A percentile compares a stretch with the other conserved stretches of the same genome.
These are phyloP conservation scores for Nixonia krombeini DNA, from an alignment of 1,140 invertebrate species.

Conservation along the genomic window DNA sequence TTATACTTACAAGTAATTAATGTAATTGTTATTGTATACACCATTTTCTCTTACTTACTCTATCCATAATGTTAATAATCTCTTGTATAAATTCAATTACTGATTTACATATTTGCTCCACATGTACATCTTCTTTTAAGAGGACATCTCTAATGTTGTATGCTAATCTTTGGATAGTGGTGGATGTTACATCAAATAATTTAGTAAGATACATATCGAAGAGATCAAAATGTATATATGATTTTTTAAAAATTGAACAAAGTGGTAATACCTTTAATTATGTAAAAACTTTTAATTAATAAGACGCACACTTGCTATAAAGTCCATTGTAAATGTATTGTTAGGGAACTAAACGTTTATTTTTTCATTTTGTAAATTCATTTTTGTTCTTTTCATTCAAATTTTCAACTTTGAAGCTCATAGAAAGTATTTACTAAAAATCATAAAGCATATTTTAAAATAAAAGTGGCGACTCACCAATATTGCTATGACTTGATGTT, in stretches of 20 bases:
- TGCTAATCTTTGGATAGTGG: constrained; percentile 75
- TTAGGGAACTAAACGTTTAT: too few relatives aligned
- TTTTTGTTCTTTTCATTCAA: constrained; percentile 26
- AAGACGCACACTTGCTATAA: too few relatives aligned
- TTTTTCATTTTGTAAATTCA: constrained; percentile 43
- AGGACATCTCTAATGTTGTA: constrained; percentile 74
- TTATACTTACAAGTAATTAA: too few relatives aligned
- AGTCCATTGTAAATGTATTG: too few relatives aligned
- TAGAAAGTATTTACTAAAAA: not conserved
- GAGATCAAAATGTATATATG: constrained; percentile 66
- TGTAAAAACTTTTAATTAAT: constrained; percentile 54
- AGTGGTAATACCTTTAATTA: constrained; percentile 76
- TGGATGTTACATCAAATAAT: constrained; percentile 75
- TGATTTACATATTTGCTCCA: constrained; percentile 66
- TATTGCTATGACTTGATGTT: constrained; percentile 73
- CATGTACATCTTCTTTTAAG: constrained; percentile 55
- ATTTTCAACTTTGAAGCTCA: constrained; percentile 38
- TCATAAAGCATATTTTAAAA: constrained; percentile 2
- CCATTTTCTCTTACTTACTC: too few relatives aligned
- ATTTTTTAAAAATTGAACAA: constrained; percentile 64
- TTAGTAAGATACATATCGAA: constrained; percentile 77
- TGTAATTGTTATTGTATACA: too few relatives aligned
- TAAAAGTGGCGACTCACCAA: constrained; percentile 64
- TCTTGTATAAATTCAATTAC: constrained; percentile 70
- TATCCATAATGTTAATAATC: constrained; percentile 74